Conservation (phyloP, 2,888 invertebrate genomes). For the Tribolium freemani region DNA sequence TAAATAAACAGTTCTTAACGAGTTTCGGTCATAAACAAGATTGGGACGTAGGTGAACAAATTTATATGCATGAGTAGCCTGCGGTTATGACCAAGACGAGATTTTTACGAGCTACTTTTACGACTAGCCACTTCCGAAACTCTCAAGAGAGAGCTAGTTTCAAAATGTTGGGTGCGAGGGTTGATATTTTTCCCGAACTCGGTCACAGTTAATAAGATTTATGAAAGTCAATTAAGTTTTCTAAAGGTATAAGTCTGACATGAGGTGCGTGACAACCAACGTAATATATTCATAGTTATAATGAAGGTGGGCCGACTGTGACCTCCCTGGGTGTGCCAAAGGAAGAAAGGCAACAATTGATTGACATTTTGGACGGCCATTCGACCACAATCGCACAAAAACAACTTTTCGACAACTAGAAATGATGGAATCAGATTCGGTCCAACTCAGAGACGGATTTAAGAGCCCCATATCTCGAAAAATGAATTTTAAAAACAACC, state of each 20-base stretch:
- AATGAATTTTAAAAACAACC: no score
- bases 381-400: background rate
- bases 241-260: constrained; percentile 41
- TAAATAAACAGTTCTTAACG: constrained; percentile 57
- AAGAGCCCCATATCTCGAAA: no score
- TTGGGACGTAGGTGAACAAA: constrained; percentile 60
- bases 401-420: no score
- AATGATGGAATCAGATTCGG: no score
- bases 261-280: constrained; percentile 51
- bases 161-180: background rate
- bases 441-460: no score
- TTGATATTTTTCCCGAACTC: constrained; percentile 42
- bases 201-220: constrained; percentile 58
- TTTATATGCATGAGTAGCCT: constrained; percentile 65
- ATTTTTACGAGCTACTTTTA: constrained; percentile 58
- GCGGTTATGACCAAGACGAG: constrained; percentile 58
- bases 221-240: constrained; percentile 57
- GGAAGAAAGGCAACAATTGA: constrained; percentile 58
- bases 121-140: constrained; percentile 56
- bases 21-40: constrained; percentile 58
- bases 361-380: constrained; percentile 55
- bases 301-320: constrained; percentile 49
- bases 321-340: constrained; percentile 59
- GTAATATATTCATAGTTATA: constrained; percentile 52
- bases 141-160: constrained; percentile 9